A percentile compares a stretch with the other conserved stretches of the same genome.
Evolutionary conservation across 2,888 invertebrate genomes (phyloP).

Genomic region (Chaetogeoica ovagalla): DNA sequence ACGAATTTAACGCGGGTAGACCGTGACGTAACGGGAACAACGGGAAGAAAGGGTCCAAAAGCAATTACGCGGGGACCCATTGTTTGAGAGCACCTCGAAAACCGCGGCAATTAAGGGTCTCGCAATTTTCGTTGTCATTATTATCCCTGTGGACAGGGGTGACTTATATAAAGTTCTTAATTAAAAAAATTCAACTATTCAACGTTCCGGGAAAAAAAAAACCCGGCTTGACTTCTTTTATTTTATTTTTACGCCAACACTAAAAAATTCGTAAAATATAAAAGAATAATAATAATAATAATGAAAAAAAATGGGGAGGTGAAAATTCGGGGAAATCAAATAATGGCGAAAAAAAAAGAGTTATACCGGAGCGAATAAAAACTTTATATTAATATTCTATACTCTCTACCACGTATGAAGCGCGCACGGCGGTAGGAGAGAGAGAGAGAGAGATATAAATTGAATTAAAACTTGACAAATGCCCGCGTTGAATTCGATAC

Average conservation of each 20-base stretch:
- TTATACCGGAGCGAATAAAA: slow-evolving; percentile 8
- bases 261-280: slow-evolving; percentile 28
- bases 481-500: too few species aligned
- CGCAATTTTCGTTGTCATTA: slow-evolving; percentile 50
- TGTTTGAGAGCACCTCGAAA: slow-evolving; percentile 48
- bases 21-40: background rate
- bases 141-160: slow-evolving; percentile 43
- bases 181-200: slow-evolving; percentile 49
- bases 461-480: background rate
- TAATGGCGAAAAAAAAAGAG: slow-evolving; percentile 14
- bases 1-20: slow-evolving; percentile 34
- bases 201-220: slow-evolving; percentile 18
- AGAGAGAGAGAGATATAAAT: background rate
- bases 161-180: slow-evolving; percentile 52
- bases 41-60: slow-evolving; percentile 24
- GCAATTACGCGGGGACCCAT: slow-evolving; percentile 48
- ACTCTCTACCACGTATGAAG: background rate
- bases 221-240: slow-evolving; percentile 5
- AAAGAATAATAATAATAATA: too few species aligned
- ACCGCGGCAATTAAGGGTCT: slow-evolving; percentile 53
- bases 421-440: too few species aligned
- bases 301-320: background rate
- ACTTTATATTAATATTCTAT: slow-evolving; percentile 7
- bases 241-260: slow-evolving; percentile 7
- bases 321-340: slow-evolving; percentile 17